Base-by-base conservation (phyloP, 2,113 vertebrate species). In the Arizona elegans region DNA sequence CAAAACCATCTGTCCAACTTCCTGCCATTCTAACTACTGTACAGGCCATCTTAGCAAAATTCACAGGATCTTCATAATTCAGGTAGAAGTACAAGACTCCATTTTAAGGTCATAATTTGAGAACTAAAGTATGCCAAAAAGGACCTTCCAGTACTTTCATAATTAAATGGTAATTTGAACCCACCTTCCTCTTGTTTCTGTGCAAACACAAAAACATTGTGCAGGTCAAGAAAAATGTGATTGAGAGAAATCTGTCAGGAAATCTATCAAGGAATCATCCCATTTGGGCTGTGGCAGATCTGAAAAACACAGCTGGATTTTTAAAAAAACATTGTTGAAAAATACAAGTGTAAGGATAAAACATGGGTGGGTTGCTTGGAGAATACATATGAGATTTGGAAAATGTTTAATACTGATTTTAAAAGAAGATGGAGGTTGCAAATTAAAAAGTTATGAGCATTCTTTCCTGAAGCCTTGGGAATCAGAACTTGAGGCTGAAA, bases 361-460 rank as follows among this genome's bases (percentile, higher is more conserved):
- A 43, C 86, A 56, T 93, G 81, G 88, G 47, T 93, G 89, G 89
- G 75, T 81, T 90, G 92, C 88, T 81, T 93, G 56, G 89, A 86
- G 56, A 90, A 65, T 50, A 62, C 86, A 90, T 93, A 89, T 90
- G 92, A 89, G 75, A 62, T 90, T 86, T 86, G n/a, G 89, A 93
- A 65, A 62, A 62, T 54, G 47, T 81, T 81, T 89, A 55, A 47
- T 92, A n/a, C 24, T 92, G 23, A 15, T 56, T 50, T 58, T 56
- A 21, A 89, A 47, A 87, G 38, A 47, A 52, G 47, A 23, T 47
- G 33, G 17, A 59, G 55, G 19, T 54, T 65, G 47, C 23, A 86
- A 93, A 90, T 90, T 90, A 47, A 87, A 87, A 62, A 50, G n/a
- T 23, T 86, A 53, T 93, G 92, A 9, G 43, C 88, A 59, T 65